Evolutionary conservation across 2,888 invertebrate species (phyloP), one percentile per base, ranked within the genome.

Genomic region (Nymphalis polychloros): DNA sequence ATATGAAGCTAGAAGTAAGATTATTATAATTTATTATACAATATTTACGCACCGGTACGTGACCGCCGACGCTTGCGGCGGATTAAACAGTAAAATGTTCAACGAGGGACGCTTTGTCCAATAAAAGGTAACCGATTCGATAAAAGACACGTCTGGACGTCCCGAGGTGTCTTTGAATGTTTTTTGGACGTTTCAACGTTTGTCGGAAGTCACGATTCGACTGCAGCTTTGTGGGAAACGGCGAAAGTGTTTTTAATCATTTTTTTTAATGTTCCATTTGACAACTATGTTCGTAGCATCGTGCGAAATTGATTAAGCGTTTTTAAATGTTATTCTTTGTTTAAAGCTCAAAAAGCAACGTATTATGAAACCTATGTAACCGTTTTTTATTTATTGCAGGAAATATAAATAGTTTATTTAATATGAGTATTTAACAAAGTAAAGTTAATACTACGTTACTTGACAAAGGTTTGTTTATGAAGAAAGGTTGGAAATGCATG

Each of bases 161-260:
- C 69, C 73, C 68, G 75, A 70, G 71, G 71, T 69, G 75, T 73
- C 77, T 74, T 78, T 76, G 74, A 73, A 70, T 62, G 72, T 73
- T 78, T 74, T 78, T 77, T 76, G 67, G 76, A 60, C 70, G 70
- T 63, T 67, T 65, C 70, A 46, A 23, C 66, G 75, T 78, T 79
- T 79, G 78, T 78, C 79, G 77, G 79, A 67, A 77, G 78, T 76
- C 80, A 79, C 78, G 79, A 65, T 72, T 70, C 69, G 63, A 72
- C 68, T 67, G 46, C 62, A 68, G 64, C 72, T 62, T 64, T 71
- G 73, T 77, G 78, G 75, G 75, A 76, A 75, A 53, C 72, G 53
- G 73, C 67, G 70, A 72, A 72, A 73, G 64, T 70, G 64, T 60
- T 63, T 65, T 52, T 48, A 19, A 27, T 41, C 7, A 10, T 35